These are phyloP conservation scores for Ophion costatus DNA, from an alignment of 2,888 invertebrate genomes.

Conservation along the genomic window DNA sequence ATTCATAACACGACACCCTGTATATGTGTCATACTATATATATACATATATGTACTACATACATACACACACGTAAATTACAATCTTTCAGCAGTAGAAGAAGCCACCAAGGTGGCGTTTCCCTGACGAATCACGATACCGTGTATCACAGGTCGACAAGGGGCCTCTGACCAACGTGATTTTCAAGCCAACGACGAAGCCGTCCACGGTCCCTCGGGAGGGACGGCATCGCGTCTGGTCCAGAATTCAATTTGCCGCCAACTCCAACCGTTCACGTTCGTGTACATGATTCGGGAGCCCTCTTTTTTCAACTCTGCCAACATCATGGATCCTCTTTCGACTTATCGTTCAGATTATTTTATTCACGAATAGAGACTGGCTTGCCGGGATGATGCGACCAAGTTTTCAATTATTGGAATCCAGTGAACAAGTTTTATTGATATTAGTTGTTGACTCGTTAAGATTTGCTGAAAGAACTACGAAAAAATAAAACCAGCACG, in stretches of 20 bases:
- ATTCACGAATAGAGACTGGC: background rate
- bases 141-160: constrained; percentile 75
- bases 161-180: constrained; percentile 69
- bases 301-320: constrained; percentile 32
- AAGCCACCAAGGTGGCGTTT: background rate
- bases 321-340: constrained; percentile 25
- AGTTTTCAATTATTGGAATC: background rate
- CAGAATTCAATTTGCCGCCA: constrained; percentile 72
- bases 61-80: constrained; percentile 17
- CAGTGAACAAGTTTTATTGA: background rate
- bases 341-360: constrained; percentile 25
- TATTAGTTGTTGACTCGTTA: background rate
- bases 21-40: too few species aligned
- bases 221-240: constrained; percentile 69
- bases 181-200: constrained; percentile 59
- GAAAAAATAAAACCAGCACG: too few species aligned
- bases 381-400: background rate
- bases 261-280: constrained; percentile 34
- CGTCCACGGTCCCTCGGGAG: constrained; percentile 56
- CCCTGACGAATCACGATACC: constrained; percentile 73
- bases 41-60: too few species aligned
- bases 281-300: constrained; percentile 23
- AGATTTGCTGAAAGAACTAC: background rate
- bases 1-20: too few species aligned
- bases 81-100: constrained; percentile 7